Base-by-base conservation (phyloP, 2,888 invertebrate genomes). In the Ochlodes sylvanus region DNA sequence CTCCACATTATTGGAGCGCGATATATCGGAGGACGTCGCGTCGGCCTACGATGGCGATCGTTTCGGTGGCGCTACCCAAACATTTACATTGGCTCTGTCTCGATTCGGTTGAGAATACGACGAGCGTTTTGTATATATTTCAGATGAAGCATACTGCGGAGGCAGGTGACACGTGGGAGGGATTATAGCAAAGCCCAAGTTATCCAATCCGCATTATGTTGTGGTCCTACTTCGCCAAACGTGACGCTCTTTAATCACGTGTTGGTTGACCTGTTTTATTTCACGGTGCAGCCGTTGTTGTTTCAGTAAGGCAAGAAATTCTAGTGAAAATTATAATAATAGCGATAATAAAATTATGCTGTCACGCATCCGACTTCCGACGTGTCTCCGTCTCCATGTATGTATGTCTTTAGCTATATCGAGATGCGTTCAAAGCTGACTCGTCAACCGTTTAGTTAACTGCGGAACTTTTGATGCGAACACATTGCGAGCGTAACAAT, bases 21-120 rank as follows among this genome's bases (percentile, higher is more conserved):
- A 52, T 27, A 60, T 58, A 34, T 44, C 32, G 12, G n/a, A 17
- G 21, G n/a, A n/a, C n/a, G n/a, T n/a, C n/a, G 14, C 58, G 38
- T 17, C 41, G 12, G 9, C 21, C 4, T 1, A 3, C 2, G 21
- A 19, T 27, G 3, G 27, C 6, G 21, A 52, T 52, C 21, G 14
- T 52, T 21, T 50, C 14, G 27, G 21, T 38, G 42, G 47, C 44
- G 56, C 19, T 57, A 17, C 15, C 56, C 57, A 47, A 63, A 44
- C 44, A 64, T 57, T 65, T 57, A 57, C 50, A 57, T 65, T 19
- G 38, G 57, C 47, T 38, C 56, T n/a, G 38, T 50, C 47, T 38
- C 56, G 47, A 57, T 47, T 17, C 21, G 15, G 19, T 44, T 7
- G 32, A 38, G 27, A 12, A 17, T 21, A 5, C 9, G 47, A 17